Base-by-base conservation (phyloP, 2,113 vertebrate species). In the Percina caprodes region DNA sequence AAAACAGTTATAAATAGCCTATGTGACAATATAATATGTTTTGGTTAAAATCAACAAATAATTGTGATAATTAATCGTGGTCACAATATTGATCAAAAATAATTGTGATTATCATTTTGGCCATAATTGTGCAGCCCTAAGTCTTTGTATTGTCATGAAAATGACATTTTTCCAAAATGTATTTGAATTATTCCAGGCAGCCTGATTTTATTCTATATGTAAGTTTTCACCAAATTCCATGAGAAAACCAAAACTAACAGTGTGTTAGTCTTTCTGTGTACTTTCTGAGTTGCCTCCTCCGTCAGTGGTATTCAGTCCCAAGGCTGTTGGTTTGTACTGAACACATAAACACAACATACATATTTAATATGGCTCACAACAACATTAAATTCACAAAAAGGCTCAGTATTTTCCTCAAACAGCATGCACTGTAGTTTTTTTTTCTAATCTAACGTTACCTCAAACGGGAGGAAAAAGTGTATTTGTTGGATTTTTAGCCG, bases 231-330 rank as follows among this genome's bases (percentile, higher is more conserved):
- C 0, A 62, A 66, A 67, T 66, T 55, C 52, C 23, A 67, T 35
- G 24, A 73, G 59, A 62, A 55, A n/a, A 77, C 26, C 24, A 49
- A 82, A 73, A 70, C 13, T n/a, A 56, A 68, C 12, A 16, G 39
- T 18, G 9, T 51, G 8, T 58, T 51, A 15, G 24, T 71, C 3
- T 45, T 6, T 39, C 19, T 19, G 3, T 21, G 14, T n/a, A 56
- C 13, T 12, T n/a, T 48, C 2, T 35, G 35, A 33, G 10, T 63
- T 46, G 16, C 48, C 4, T 14, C 10, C 26, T 1, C 24, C 18
- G 21, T 42, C 35, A 42, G 45, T 11, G 45, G 4, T 4, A 1
- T 21, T 59, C 18, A 26, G 15, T 23, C 51, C 7, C 39, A 42
- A 42, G 39, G 39, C 39, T 9, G 8, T 8, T 39, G 30, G 19